A percentile compares a stretch with the other conserved stretches of the same genome.
These are phyloP conservation scores for Drosophila demipolita DNA, from an alignment of 2,888 invertebrate species.

Conservation along the genomic window DNA sequence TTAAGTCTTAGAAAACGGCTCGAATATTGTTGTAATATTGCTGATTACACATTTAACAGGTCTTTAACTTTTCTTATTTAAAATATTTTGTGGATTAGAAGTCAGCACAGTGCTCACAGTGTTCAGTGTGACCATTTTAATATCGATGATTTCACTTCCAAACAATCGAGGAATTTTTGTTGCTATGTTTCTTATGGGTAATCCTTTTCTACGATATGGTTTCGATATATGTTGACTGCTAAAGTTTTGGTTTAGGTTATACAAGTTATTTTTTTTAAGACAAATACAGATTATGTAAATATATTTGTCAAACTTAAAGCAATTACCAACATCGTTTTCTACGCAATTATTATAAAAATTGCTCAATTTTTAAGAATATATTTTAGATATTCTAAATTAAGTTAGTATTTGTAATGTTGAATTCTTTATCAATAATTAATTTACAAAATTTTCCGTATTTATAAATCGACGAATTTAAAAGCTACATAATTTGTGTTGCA, in stretches of 20 bases:
- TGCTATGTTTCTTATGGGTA: not conserved
- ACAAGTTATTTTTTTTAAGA: not conserved
- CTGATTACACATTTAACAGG: constrained; percentile 38
- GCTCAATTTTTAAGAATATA: not conserved
- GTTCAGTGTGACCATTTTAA: constrained; percentile 33
- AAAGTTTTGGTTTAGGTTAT: not conserved
- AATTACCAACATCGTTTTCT: not conserved
- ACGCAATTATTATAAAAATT: not conserved
- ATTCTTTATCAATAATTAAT: not conserved
- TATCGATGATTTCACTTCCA: constrained; percentile 21
- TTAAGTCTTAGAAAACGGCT: constrained; percentile 1
- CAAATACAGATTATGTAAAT: not conserved
- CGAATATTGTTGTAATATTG: constrained; percentile 15
- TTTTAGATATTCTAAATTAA: not conserved
- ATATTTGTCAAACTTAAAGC: not conserved
- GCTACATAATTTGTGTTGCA: not conserved
- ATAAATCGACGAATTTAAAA: not conserved
- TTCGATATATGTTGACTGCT: not conserved
- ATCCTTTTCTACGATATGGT: not conserved
- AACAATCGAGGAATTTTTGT: constrained; percentile 16
- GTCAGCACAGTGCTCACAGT: constrained; percentile 32
- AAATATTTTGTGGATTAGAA: constrained; percentile 43
- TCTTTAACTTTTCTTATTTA: constrained; percentile 36
- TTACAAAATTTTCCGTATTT: not conserved
- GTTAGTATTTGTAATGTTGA: not conserved